Conservation (phyloP, 2,888 invertebrate genomes). For the Octonoba sinensis region DNA sequence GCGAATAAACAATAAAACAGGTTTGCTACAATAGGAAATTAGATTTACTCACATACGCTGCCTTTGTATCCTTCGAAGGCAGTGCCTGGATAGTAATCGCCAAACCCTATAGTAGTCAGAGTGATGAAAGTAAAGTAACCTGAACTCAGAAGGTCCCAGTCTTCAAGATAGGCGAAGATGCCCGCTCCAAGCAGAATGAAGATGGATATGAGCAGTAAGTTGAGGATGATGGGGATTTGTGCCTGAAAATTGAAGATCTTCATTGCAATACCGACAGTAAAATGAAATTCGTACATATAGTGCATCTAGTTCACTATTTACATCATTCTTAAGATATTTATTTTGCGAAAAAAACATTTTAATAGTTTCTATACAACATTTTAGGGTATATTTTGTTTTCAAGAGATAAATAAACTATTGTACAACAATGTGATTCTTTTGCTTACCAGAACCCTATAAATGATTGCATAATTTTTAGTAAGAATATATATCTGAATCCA, state of each 20-base stretch:
- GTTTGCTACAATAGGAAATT: background rate
- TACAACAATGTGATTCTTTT: too few relatives aligned
- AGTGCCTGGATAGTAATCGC: conserved; percentile 71
- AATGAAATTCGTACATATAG: too few relatives aligned
- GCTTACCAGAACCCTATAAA: too few relatives aligned
- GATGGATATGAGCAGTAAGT: conserved; percentile 66
- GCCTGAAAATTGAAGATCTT: conserved; percentile 51
- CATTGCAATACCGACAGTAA: background rate
- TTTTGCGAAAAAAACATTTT: too few relatives aligned
- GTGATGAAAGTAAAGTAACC: conserved; percentile 72
- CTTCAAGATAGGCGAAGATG: conserved; percentile 67
- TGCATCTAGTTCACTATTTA: too few relatives aligned
- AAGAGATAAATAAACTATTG: too few relatives aligned
- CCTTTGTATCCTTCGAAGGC: conserved; percentile 63
- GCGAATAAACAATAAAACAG: background rate
- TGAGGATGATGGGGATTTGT: conserved; percentile 67
- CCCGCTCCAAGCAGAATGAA: conserved; percentile 67
- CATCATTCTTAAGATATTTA: too few relatives aligned
- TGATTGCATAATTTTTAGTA: too few relatives aligned
- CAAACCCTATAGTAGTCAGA: conserved; percentile 72
- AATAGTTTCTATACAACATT: too few relatives aligned
- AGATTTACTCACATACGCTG: conserved; percentile 42
- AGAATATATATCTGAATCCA: too few relatives aligned
- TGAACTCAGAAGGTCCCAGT: conserved; percentile 67
- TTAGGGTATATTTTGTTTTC: too few relatives aligned